phyloP scores from a whole-genome alignment of 30 jellyfish, hydroid and myxozoan genomes.

The Turritopsis dohrnii region DNA sequence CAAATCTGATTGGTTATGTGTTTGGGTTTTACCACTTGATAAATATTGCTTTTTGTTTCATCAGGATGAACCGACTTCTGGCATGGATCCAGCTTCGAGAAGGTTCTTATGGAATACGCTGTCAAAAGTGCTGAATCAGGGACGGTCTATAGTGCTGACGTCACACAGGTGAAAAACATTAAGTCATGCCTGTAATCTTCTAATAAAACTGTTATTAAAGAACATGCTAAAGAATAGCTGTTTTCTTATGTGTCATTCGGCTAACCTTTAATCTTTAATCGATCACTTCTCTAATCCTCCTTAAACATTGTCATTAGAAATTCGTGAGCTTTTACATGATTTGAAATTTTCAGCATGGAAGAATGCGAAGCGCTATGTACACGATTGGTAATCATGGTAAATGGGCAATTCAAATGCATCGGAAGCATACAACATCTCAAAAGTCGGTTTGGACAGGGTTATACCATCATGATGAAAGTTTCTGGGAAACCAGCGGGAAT shows the following conservation, averaged over 20 bases:
- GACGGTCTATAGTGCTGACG: conserved; percentile 87
- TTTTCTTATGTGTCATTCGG: not conserved
- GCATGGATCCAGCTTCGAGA: conserved; percentile 97
- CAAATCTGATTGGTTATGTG: too few relatives aligned
- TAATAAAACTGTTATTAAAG: not conserved
- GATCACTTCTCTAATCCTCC: too few relatives aligned
- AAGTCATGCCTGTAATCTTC: not conserved
- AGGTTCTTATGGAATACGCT: conserved; percentile 89
- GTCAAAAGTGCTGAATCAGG: conserved; percentile 41
- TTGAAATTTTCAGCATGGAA: conserved; percentile 69
- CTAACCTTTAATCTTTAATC: too few relatives aligned
- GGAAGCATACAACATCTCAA: conserved; percentile 90
- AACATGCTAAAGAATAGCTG: too few relatives aligned
- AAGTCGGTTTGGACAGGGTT: conserved; percentile 88
- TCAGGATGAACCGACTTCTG: conserved; percentile 99
- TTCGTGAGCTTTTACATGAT: too few relatives aligned
- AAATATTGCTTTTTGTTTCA: not conserved
- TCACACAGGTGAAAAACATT: conserved; percentile 82
- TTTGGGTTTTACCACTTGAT: too few relatives aligned
- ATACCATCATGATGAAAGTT: conserved; percentile 53
- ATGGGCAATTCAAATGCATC: conserved; percentile 87
- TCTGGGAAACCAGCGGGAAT: not conserved
- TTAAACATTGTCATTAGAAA: too few relatives aligned
- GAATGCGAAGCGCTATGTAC: conserved; percentile 98
- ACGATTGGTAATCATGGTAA: conserved; percentile 89